A percentile compares a stretch with the other conserved stretches of the same genome.
Evolutionary conservation across 2,797 vertebrate species (phyloP).

Genomic region (Natrix natrix): DNA sequence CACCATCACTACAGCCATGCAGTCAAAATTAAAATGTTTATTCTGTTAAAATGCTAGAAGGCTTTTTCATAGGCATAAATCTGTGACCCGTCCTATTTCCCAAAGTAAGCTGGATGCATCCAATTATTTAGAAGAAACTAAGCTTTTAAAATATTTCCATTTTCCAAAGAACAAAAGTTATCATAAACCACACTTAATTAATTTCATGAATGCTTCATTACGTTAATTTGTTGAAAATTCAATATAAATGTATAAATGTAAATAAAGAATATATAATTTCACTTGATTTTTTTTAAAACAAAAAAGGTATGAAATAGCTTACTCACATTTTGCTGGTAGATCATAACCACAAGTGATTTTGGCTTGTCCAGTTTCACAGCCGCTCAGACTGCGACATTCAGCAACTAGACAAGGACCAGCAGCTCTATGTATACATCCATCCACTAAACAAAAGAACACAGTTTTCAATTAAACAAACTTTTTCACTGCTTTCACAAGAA

Average conservation of each 20-base stretch:
- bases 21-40: conserved; percentile 63
- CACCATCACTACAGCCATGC: neutral
- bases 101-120: conserved; percentile 29
- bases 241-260: neutral
- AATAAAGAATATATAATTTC: neutral
- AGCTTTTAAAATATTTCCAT: conserved; percentile 35
- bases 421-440: conserved; percentile 98
- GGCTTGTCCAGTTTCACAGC: conserved; percentile 94
- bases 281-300: neutral
- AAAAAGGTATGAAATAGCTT: neutral
- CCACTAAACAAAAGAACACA: conserved; percentile 70
- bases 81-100: conserved; percentile 29
- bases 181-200: conserved; percentile 53
- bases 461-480: conserved; percentile 21
- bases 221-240: conserved; percentile 32
- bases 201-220: conserved; percentile 47
- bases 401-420: conserved; percentile 90
- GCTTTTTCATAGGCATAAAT: conserved; percentile 45
- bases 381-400: conserved; percentile 90
- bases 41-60: conserved; percentile 61
- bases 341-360: conserved; percentile 97
- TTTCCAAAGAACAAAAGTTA: conserved; percentile 43
- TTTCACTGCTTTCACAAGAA: neutral
- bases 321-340: conserved; percentile 97
- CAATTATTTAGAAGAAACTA: conserved; percentile 24